These are phyloP conservation scores for Crotalus tigris DNA, from an alignment of 2,113 vertebrate genomes.

Conservation along the genomic window DNA sequence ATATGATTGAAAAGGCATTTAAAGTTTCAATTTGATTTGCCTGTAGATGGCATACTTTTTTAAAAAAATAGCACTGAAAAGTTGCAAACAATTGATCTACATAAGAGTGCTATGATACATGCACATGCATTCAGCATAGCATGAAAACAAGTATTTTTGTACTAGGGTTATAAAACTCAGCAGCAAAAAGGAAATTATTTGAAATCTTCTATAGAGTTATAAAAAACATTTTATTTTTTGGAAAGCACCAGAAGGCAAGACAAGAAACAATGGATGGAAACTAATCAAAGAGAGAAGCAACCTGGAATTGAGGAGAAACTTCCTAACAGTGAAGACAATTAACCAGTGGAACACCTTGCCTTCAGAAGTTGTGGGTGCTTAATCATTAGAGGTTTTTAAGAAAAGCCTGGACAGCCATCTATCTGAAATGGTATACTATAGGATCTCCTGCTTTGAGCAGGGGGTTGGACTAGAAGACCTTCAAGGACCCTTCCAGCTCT, in stretches of 20 bases:
- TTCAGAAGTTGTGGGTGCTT: not conserved
- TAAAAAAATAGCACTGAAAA: slow-evolving; percentile 24
- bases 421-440: not conserved
- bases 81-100: slow-evolving; percentile 13
- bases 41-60: not conserved
- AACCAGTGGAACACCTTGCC: not conserved
- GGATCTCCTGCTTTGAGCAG: not conserved
- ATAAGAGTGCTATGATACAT: slow-evolving; percentile 1
- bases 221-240: not conserved
- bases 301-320: not conserved
- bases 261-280: not conserved
- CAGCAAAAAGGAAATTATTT: not conserved
- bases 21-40: slow-evolving; percentile 31
- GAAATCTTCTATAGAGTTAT: not conserved
- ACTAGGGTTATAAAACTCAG: not conserved
- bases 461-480: not conserved
- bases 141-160: not conserved
- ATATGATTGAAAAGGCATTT: slow-evolving; percentile 46
- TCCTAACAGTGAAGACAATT: not conserved
- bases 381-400: not conserved
- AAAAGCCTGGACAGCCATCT: not conserved
- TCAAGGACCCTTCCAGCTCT: not conserved
- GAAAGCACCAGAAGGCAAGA: not conserved
- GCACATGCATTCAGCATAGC: not conserved
- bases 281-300: not conserved